Evolutionary conservation across 1,140 invertebrate genomes (phyloP).

Genomic region (Drosophila mojavensis): DNA sequence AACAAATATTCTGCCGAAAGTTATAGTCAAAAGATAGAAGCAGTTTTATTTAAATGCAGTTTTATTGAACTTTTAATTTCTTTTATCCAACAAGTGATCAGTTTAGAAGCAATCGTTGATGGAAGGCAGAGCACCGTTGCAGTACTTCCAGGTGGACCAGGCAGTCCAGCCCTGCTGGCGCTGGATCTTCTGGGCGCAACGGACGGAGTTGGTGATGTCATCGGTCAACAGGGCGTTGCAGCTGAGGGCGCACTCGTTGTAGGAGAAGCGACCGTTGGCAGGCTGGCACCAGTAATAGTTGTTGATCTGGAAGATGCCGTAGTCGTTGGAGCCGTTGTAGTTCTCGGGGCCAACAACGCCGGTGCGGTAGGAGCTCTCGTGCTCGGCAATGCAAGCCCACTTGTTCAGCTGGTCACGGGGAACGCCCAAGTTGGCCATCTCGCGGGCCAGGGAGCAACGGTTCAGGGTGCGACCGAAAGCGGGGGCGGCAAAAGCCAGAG

Average conservation of each 20-base stretch:
- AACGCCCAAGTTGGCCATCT: slow-evolving; percentile 56
- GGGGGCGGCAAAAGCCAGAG: slow-evolving; percentile 37
- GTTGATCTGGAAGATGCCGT: slow-evolving; percentile 75
- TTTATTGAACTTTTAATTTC: neutral
- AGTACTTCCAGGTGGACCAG: slow-evolving; percentile 58
- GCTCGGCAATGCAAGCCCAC: slow-evolving; percentile 59
- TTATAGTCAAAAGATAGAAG: neutral
- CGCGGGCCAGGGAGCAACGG: slow-evolving; percentile 68
- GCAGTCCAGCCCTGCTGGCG: slow-evolving; percentile 55
- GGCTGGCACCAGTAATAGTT: slow-evolving; percentile 69
- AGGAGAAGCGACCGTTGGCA: slow-evolving; percentile 33
- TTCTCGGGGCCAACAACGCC: slow-evolving; percentile 45
- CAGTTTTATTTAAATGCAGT: neutral
- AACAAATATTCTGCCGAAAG: neutral
- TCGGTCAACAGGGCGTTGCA: slow-evolving; percentile 53
- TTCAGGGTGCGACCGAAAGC: slow-evolving; percentile 58
- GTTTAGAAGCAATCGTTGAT: slow-evolving; percentile 61
- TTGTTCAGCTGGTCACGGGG: slow-evolving; percentile 38
- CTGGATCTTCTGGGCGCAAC: slow-evolving; percentile 53
- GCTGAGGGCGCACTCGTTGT: slow-evolving; percentile 37
- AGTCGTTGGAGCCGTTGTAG: slow-evolving; percentile 59
- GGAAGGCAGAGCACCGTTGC: slow-evolving; percentile 50
- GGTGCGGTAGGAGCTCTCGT: slow-evolving; percentile 56
- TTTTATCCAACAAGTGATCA: neutral
- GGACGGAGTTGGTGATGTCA: slow-evolving; percentile 46